Conservation (phyloP, 1,140 invertebrate genomes). For the Riptortus pedestris region DNA sequence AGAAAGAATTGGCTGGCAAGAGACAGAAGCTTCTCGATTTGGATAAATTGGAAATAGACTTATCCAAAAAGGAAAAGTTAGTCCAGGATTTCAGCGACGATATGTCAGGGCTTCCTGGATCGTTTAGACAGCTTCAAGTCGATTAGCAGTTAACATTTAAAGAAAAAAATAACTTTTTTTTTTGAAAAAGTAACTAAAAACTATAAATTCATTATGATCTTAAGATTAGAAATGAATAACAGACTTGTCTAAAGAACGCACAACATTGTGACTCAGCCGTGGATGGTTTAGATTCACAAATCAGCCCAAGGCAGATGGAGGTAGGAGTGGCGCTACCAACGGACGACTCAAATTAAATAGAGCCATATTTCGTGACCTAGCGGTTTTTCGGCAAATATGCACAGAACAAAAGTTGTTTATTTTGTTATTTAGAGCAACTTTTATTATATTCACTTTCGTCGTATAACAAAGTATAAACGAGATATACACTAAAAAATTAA, state of each 20-base stretch:
- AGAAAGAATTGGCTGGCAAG: constrained; percentile 35
- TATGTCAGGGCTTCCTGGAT: constrained; percentile 33
- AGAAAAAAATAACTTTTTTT: constrained; percentile 5
- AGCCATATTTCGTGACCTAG: too few species aligned
- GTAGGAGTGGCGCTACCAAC: too few species aligned
- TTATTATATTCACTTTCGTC: too few species aligned
- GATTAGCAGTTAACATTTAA: constrained; percentile 33
- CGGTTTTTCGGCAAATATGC: too few species aligned
- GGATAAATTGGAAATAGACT: constrained; percentile 38
- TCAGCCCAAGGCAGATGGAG: too few species aligned
- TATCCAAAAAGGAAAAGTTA: constrained; percentile 33
- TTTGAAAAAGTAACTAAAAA: neutral
- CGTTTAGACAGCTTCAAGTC: constrained; percentile 35
- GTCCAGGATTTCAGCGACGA: constrained; percentile 33
- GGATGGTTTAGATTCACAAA: too few species aligned
- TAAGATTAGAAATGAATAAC: neutral
- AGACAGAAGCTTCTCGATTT: constrained; percentile 35
- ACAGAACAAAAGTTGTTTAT: too few species aligned
- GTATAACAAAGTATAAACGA: too few species aligned
- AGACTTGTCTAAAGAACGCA: neutral
- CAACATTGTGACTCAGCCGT: neutral
- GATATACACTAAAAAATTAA: too few species aligned
- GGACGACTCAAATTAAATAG: too few species aligned
- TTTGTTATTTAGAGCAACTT: too few species aligned
- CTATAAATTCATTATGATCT: neutral